Conservation (phyloP, 2,888 invertebrate genomes). For the Vandiemenella viatica region DNA sequence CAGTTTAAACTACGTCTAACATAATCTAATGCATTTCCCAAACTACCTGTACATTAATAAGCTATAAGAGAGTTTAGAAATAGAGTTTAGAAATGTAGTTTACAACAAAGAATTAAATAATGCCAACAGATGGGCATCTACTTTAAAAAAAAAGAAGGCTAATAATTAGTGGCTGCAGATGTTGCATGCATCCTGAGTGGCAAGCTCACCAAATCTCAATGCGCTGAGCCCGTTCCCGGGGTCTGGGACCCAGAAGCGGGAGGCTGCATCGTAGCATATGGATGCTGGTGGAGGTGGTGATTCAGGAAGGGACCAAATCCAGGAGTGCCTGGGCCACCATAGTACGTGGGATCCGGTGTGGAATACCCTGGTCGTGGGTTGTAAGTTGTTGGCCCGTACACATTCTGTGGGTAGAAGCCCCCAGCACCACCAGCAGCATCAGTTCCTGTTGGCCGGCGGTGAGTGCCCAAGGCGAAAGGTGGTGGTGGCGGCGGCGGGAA, state of each 20-base stretch:
- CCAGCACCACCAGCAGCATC: conserved; percentile 3
- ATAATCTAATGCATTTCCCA: too few relatives aligned
- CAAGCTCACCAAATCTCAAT: neutral
- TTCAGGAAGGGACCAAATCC: conserved; percentile 11
- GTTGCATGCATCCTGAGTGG: too few relatives aligned
- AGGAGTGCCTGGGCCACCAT: conserved; percentile 3
- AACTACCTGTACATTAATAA: too few relatives aligned
- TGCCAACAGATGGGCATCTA: too few relatives aligned
- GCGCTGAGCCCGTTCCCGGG: neutral
- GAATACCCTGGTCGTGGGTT: conserved; percentile 9
- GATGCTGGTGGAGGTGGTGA: conserved; percentile 11
- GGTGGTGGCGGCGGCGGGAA: conserved; percentile 1
- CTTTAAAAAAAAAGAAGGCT: too few relatives aligned
- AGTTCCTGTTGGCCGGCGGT: neutral
- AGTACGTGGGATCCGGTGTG: conserved; percentile 9
- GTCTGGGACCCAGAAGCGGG: conserved; percentile 1
- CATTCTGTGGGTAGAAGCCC: conserved; percentile 14
- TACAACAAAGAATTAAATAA: too few relatives aligned
- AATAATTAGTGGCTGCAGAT: too few relatives aligned
- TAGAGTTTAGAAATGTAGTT: too few relatives aligned
- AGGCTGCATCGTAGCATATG: conserved; percentile 8
- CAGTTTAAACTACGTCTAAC: too few relatives aligned
- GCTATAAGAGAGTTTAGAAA: too few relatives aligned
- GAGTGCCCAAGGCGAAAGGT: conserved; percentile 4
- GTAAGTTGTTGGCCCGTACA: conserved; percentile 10